Evolutionary conservation across 2,797 vertebrate species (phyloP), one percentile per base, ranked within the genome.

Genomic region (Dryobates pubescens): DNA sequence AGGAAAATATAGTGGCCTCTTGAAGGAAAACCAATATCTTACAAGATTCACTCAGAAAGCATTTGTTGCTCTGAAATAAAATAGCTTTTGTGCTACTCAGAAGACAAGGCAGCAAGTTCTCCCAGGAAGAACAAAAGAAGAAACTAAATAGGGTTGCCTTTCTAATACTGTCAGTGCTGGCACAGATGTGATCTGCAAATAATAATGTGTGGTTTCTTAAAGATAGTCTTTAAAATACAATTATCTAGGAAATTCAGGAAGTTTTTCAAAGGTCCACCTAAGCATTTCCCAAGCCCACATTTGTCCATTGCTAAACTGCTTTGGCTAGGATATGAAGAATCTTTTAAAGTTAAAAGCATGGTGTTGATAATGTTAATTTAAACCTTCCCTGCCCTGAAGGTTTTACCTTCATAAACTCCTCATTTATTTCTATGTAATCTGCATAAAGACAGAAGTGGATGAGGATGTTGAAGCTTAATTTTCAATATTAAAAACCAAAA

Each of bases 101-200:
- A 86, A 92, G 83, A 90, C 34, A 69, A 94, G 82, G 84, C 86
- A 88, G 76, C 29, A 67, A 93, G 76, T 78, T 79, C 59, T 87
- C 45, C 53, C 14, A 22, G 34, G 68, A 76, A 88, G 58, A 84
- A 96, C 57, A 95, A 92, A 88, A 79, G 85, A 75, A 80, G 41
- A 36, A 93, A 76, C 63, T 29, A 56, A 82, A 78, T 56, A 49
- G 53, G 17, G 47, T 51, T 75, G 70, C 63, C 24, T 94, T 92
- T 67, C 65, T 69, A 22, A 51, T 30, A 26, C n/a, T 70, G 79
- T 74, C 79, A 85, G 58, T 58, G 53, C 51, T 56, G 57, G 69
- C 78, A 92, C 65, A 85, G 67, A 70, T 5, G 27, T 32, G 59
- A 92, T 61, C 75, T 85, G 63, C 79, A 94, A 70, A 81, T 51